Conservation (phyloP, 1,140 invertebrate genomes). For the Tetramorium parvispinum region DNA sequence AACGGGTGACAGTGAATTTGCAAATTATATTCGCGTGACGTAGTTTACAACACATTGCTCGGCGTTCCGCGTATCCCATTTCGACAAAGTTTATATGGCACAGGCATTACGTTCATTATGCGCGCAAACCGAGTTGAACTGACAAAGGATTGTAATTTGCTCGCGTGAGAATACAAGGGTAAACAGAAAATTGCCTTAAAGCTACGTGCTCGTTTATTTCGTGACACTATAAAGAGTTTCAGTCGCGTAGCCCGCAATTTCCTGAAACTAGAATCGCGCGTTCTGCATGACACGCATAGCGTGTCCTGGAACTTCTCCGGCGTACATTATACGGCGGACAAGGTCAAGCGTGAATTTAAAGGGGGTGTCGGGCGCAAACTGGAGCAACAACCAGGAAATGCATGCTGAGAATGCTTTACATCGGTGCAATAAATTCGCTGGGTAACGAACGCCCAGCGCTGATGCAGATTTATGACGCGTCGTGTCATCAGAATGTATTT, state of each 20-base stretch:
- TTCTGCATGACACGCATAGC: conserved; percentile 2
- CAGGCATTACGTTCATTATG: background rate
- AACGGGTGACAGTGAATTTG: background rate
- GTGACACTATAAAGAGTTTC: background rate
- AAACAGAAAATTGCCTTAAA: conserved; percentile 13
- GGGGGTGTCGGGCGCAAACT: conserved; percentile 15
- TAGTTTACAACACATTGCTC: background rate
- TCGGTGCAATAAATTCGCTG: conserved; percentile 31
- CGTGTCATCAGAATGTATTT: background rate
- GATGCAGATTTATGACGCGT: conserved; percentile 28
- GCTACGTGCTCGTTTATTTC: background rate
- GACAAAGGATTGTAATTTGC: background rate
- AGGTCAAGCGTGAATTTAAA: conserved; percentile 53
- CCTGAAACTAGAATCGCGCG: conserved; percentile 52
- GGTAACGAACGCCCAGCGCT: conserved; percentile 7
- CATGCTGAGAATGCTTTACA: conserved; percentile 8
- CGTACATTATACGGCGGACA: conserved; percentile 40
- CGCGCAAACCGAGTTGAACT: background rate
- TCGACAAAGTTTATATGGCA: background rate
- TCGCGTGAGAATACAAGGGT: background rate
- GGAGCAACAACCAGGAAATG: conserved; percentile 31
- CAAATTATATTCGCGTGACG: background rate
- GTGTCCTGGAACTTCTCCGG: conserved; percentile 11
- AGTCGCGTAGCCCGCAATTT: background rate
- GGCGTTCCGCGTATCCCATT: background rate